Percentiles rank a stretch among this genome's conserved stretches.
phyloP scores from a whole-genome alignment of 30 jellyfish, hydroid and myxozoan species.

The Chironex yamaguchii region DNA sequence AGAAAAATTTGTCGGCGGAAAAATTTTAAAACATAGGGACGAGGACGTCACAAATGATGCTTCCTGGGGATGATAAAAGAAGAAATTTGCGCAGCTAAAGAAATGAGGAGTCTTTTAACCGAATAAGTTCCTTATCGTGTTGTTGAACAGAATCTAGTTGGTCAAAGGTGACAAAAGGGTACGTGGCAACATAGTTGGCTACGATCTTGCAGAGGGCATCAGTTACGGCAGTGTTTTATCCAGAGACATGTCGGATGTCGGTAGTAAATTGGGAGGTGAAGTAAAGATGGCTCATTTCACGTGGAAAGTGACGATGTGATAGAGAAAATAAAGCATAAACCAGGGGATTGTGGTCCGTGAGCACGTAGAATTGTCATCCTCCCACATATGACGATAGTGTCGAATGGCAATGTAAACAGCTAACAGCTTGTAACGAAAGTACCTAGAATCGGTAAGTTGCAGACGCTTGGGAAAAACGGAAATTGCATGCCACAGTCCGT shows the following conservation, averaged over 20 bases:
- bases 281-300: slow-evolving; percentile 29
- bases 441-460: slow-evolving; percentile 1
- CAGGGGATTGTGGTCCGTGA: slow-evolving; percentile 53
- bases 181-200: too few relatives aligned
- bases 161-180: slow-evolving; percentile 6
- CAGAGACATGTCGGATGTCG: slow-evolving; percentile 13
- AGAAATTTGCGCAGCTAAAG: neutral
- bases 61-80: slow-evolving; percentile 6
- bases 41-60: slow-evolving; percentile 20
- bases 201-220: too few relatives aligned
- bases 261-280: slow-evolving; percentile 43
- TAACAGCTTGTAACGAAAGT: slow-evolving; percentile 16
- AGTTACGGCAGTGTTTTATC: slow-evolving; percentile 31
- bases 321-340: slow-evolving; percentile 31
- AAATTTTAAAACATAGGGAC: neutral
- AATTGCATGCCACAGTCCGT: neutral
- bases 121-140: neutral
- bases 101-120: neutral
- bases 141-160: neutral
- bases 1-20: neutral
- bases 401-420: neutral
- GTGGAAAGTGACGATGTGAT: slow-evolving; percentile 25
- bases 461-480: neutral
- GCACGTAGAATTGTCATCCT: neutral
- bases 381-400: neutral